Base-by-base conservation (phyloP, 2,888 invertebrate genomes). In the Drosophila planitibia region DNA sequence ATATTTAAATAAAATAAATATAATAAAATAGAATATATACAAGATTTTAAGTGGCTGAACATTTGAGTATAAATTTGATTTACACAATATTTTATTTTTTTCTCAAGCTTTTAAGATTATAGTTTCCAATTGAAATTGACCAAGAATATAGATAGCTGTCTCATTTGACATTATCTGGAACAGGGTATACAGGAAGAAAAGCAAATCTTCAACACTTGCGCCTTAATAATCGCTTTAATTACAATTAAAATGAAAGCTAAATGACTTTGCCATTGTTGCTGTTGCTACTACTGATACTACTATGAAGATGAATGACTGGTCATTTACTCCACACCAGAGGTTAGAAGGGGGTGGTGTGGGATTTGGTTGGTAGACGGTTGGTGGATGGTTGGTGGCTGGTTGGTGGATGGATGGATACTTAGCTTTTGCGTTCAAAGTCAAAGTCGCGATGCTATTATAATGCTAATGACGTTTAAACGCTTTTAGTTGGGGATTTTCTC, bases 381-480 rank as follows among this genome's bases (percentile, higher is more conserved):
- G 3, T 58, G 59, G 70, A 33, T 30, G 52, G 60, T 35, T 22
- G 33, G 12, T 35, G 33, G 33, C 7, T 19, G 37, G 19, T 25
- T 2, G 33, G 35, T 55, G 57, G 72, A 32, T 32, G 53, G 64
- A 41, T 25, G 35, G 22, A n/a, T 55, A 39, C 61, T 44, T 28
- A 19, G 39, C 41, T 64, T 62, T 47, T 35, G 25, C 52, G 77
- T 66, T 71, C 77, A 81, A 82, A 74, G 79, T 66, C 55, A 75
- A 73, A 71, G 85, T 73, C 74, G 84, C 72, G 57, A 66, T 72
- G 76, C 76, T 81, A 74, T 79, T 84, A 84, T 79, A 89, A 89
- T 84, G 90, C 90, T 89, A 89, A 84, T 84, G 82, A 89, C 73
- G 73, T 82, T 84, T 84, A 87, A 84, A 79, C 85, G 83, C 69